Conservation (phyloP, 1,140 invertebrate genomes). For the Drosophila bocqueti region DNA sequence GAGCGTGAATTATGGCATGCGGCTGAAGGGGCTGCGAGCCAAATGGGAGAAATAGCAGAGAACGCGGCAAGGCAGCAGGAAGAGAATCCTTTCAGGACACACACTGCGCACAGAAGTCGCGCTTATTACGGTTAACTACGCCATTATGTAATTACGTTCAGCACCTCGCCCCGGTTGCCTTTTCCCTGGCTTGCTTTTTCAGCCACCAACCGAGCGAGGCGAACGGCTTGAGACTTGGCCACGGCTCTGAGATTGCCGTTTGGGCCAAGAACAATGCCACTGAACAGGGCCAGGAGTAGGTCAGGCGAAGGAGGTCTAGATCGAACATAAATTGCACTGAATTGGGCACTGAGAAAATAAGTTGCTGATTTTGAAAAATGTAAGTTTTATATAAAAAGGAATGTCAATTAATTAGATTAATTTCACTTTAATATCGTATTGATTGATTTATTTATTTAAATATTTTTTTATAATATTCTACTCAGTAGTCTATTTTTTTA, state of each 20-base stretch:
- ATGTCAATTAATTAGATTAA: no score
- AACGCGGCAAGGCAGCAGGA: conserved; percentile 12
- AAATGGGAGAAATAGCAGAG: conserved; percentile 36
- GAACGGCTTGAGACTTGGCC: conserved; percentile 43
- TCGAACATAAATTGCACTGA: conserved; percentile 27
- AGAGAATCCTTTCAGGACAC: conserved; percentile 80
- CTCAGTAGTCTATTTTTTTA: not conserved
- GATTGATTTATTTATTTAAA: no score
- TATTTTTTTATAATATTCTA: not conserved
- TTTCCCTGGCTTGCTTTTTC: conserved; percentile 17
- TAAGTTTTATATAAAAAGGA: not conserved
- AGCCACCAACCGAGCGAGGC: conserved; percentile 64
- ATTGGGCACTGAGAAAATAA: conserved; percentile 6
- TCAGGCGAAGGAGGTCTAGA: conserved; percentile 49
- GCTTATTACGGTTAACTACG: conserved; percentile 82
- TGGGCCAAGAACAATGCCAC: conserved; percentile 47
- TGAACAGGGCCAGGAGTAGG: conserved; percentile 36
- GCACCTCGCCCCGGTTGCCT: conserved; percentile 31
- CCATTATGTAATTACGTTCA: conserved; percentile 81
- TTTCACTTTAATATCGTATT: not conserved
- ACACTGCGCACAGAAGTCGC: conserved; percentile 78
- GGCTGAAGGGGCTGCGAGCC: conserved; percentile 48
- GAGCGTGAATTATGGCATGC: conserved; percentile 63
- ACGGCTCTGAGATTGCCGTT: conserved; percentile 33
- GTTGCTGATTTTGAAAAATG: not conserved